These are phyloP conservation scores for Calliphora vomitoria DNA, from an alignment of 2,888 invertebrate genomes.

Conservation along the genomic window DNA sequence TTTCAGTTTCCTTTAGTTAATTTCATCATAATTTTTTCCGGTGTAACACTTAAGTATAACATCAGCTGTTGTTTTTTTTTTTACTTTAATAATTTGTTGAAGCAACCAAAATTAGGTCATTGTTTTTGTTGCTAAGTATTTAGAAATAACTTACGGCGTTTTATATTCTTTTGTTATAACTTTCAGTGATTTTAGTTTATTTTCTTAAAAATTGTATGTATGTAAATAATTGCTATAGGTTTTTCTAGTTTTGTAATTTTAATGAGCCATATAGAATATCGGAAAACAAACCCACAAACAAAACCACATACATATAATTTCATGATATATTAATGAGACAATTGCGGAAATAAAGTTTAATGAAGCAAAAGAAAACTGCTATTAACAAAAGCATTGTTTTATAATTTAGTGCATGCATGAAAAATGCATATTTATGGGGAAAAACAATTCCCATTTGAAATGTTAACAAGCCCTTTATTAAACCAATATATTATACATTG, in stretches of 20 bases:
- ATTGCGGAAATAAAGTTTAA: slow-evolving; percentile 71
- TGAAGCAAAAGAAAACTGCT: slow-evolving; percentile 66
- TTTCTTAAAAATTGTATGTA: neutral
- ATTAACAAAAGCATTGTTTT: slow-evolving; percentile 47
- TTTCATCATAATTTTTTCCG: slow-evolving; percentile 26
- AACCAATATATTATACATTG: neutral
- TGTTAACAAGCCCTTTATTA: slow-evolving; percentile 30
- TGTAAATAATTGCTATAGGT: neutral
- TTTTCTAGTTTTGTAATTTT: slow-evolving; percentile 48
- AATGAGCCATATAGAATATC: slow-evolving; percentile 58
- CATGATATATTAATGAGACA: slow-evolving; percentile 66
- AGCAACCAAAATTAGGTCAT: slow-evolving; percentile 39
- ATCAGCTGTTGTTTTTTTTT: slow-evolving; percentile 21
- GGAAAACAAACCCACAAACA: slow-evolving; percentile 55
- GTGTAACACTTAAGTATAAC: slow-evolving; percentile 2
- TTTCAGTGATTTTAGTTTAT: neutral
- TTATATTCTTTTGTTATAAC: neutral
- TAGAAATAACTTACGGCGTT: neutral
- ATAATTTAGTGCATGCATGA: neutral
- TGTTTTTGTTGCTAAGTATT: neutral
- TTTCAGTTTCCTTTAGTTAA: slow-evolving; percentile 26
- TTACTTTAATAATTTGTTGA: neutral
- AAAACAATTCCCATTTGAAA: slow-evolving; percentile 40
- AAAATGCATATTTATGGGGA: no score
- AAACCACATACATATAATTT: slow-evolving; percentile 47